A percentile compares a stretch with the other conserved stretches of the same genome.
phyloP scores from a whole-genome alignment of 2,888 invertebrate species.

The Slavum lentiscoides region DNA sequence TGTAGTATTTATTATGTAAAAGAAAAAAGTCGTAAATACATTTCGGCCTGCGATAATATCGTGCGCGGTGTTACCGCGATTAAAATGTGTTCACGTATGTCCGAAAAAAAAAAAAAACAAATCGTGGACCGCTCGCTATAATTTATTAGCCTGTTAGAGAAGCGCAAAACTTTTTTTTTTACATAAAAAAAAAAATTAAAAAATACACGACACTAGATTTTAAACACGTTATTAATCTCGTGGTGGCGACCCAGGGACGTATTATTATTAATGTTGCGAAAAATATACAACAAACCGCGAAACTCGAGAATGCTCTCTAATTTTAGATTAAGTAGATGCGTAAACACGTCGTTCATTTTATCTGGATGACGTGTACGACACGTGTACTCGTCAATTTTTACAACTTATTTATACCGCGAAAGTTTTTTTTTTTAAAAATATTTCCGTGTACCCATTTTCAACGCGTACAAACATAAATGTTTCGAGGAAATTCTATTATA shows the following conservation, averaged over 20 bases:
- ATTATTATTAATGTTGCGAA: conserved; percentile 1
- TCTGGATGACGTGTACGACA: background rate
- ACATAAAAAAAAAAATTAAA: background rate
- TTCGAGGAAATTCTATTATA: too few species aligned
- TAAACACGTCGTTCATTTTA: conserved; percentile 5
- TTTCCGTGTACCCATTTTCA: background rate
- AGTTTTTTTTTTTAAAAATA: background rate
- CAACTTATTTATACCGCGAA: too few species aligned
- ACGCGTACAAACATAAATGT: too few species aligned
- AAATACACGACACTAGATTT: background rate
- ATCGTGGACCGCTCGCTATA: background rate
- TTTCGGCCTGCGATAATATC: too few species aligned
- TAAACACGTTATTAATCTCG: background rate
- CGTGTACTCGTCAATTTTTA: too few species aligned
- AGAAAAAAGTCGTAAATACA: too few species aligned
- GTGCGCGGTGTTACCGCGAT: background rate
- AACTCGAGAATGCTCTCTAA: conserved; percentile 11
- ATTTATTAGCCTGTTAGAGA: background rate
- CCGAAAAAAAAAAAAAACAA: background rate
- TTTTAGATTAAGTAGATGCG: background rate
- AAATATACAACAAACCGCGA: background rate
- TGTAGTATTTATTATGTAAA: too few species aligned
- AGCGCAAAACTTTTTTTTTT: background rate
- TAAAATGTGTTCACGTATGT: background rate
- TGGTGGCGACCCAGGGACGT: background rate